Evolutionary conservation across 2,797 vertebrate species (phyloP), one percentile per base, ranked within the genome.

Genomic region (Ciconia nigra): DNA sequence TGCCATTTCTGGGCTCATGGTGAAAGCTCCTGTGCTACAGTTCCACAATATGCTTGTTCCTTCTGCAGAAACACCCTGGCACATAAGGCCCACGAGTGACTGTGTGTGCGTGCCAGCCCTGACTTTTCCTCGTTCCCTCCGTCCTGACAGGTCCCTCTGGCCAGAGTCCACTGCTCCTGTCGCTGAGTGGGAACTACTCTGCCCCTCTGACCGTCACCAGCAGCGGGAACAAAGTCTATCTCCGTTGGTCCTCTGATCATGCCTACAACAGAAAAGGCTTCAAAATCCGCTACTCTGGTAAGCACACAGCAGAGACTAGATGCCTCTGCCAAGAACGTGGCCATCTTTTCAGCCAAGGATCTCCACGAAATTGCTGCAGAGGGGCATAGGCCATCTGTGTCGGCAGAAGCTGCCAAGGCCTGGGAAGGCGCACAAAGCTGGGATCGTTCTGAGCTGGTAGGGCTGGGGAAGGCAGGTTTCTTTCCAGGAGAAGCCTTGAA

Each of bases 161-260:
- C 49, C 99, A 99, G 94, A 99, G 99, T 66, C 99, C 99, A 1
- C 98, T 99, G 52, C 98, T 99, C 22, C 98, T 99, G 69, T 99
- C 99, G 13, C 98, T 99, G 80, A 99, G 99, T 33, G 99, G 99
- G 14, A 99, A 99, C 98, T 99, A 99, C 92, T 99, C 99, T 8
- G 99, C 98, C 59, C 99, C 99, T 1, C 97, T 99, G 96, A 98
- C 98, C 15, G 99, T 99, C 96, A 99, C 99, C 96, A 99, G 99
- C 98, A 99, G 99, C 3, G 98, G 98, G 83, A 99, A 98, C 98
- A 99, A 98, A 83, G 99, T 99, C 71, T 99, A 99, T 95, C 98
- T 99, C 82, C 99, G 99, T 87, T 99, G 99, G 99, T 99, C 99
- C 42, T 99, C 99, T 13, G 99, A 99, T 95, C 99, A 99, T 5